Percentiles rank a stretch among this genome's conserved stretches.
Conservation (phyloP, 1,140 invertebrate genomes). For the Choristoneura fumiferana region DNA sequence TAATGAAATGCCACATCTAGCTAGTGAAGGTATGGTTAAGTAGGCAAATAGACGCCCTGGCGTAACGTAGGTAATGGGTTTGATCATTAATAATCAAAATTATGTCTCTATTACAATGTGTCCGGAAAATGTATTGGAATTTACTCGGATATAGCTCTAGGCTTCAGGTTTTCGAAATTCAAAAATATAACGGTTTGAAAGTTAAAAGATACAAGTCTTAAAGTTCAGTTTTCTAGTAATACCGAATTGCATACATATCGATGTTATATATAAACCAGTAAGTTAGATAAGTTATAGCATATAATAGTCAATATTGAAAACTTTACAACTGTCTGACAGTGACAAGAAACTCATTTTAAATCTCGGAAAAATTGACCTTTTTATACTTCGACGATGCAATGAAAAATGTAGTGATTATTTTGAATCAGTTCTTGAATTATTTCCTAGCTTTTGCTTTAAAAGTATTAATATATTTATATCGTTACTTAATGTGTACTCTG, state of each 20-base stretch:
- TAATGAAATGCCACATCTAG: constrained; percentile 52
- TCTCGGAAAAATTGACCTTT: constrained; percentile 5
- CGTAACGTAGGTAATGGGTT: constrained; percentile 43
- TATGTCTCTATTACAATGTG: constrained; percentile 44
- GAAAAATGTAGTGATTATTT: not conserved
- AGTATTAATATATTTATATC: constrained; percentile 26
- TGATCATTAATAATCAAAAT: constrained; percentile 52
- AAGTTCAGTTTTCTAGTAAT: constrained; percentile 58
- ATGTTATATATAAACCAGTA: constrained; percentile 69
- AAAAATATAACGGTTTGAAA: constrained; percentile 29
- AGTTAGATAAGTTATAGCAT: constrained; percentile 60
- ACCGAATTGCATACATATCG: constrained; percentile 75
- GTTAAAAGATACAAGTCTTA: constrained; percentile 26
- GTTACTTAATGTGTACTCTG: constrained; percentile 22
- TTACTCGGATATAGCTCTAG: constrained; percentile 36
- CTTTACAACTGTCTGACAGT: constrained; percentile 72
- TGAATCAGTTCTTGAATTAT: not conserved
- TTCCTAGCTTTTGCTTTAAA: constrained; percentile 19
- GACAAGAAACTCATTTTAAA: constrained; percentile 34
- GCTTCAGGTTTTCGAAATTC: constrained; percentile 28
- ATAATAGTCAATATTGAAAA: constrained; percentile 69
- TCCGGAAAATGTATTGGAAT: constrained; percentile 39
- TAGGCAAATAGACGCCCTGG: constrained; percentile 54
- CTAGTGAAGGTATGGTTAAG: constrained; percentile 33
- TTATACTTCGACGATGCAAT: constrained; percentile 3